Conservation (phyloP, 2,113 vertebrate genomes). For the Lophius piscatorius region DNA sequence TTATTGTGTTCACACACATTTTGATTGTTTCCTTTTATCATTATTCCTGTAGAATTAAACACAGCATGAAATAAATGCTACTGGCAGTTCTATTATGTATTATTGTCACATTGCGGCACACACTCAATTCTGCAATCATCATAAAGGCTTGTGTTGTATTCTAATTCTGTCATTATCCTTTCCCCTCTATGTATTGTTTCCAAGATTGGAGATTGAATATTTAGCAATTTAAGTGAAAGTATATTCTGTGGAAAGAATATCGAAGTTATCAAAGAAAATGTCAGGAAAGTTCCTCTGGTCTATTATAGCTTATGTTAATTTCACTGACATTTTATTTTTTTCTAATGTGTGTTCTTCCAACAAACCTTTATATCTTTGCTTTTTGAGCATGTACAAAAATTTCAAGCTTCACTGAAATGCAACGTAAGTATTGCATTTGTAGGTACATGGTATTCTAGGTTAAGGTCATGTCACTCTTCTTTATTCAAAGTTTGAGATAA, state of each 20-base stretch:
- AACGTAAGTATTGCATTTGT: constrained; percentile 69
- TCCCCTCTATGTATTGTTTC: constrained; percentile 27
- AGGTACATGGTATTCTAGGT: constrained; percentile 33
- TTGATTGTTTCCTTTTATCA: constrained; percentile 82
- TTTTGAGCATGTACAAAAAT: constrained; percentile 72
- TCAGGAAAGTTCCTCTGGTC: constrained; percentile 30
- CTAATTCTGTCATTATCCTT: constrained; percentile 58
- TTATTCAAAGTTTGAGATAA: constrained; percentile 64
- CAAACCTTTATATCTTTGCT: constrained; percentile 63
- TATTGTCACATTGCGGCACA: constrained; percentile 72
- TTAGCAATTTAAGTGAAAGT: constrained; percentile 31
- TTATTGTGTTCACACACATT: constrained; percentile 75
- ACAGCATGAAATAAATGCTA: constrained; percentile 80
- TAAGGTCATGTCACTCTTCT: constrained; percentile 47
- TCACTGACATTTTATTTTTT: constrained; percentile 64
- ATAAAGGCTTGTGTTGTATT: constrained; percentile 61
- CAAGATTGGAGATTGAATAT: constrained; percentile 50
- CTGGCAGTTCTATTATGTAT: constrained; percentile 73
- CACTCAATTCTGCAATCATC: constrained; percentile 65
- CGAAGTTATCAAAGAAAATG: constrained; percentile 32
- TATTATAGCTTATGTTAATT: constrained; percentile 64
- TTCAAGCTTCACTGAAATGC: constrained; percentile 74
- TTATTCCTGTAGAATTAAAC: constrained; percentile 82
- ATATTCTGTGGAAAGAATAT: constrained; percentile 23
- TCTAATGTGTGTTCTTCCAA: constrained; percentile 66